phyloP scores from a whole-genome alignment of 2,888 invertebrate species.

The Nycteola revayana region DNA sequence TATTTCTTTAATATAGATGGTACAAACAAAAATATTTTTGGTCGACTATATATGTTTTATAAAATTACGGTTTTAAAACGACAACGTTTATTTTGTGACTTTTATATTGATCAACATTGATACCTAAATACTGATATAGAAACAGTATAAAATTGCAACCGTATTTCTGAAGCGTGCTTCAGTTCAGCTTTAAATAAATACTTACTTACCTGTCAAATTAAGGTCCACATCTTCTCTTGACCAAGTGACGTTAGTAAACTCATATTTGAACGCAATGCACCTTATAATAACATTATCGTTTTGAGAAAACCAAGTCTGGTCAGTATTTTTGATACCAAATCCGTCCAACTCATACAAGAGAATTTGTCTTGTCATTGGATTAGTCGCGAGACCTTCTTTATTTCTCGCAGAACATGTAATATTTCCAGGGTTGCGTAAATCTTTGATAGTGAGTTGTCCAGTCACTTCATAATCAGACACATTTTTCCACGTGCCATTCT shows the following conservation, averaged over 20 bases:
- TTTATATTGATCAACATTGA: not conserved
- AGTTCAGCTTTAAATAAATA: not conserved
- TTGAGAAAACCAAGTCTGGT: constrained; percentile 51
- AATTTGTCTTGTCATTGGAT: constrained; percentile 31
- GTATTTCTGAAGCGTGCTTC: not conserved
- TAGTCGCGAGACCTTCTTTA: not conserved
- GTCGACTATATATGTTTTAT: too few species aligned
- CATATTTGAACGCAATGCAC: constrained; percentile 61
- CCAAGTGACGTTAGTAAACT: constrained; percentile 59
- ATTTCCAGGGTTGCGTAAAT: constrained; percentile 38
- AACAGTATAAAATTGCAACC: not conserved
- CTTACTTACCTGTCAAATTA: constrained; percentile 35
- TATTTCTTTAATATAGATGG: too few species aligned
- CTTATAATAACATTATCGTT: constrained; percentile 41
- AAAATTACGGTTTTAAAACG: too few species aligned
- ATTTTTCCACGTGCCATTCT: constrained; percentile 26
- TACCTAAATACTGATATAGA: not conserved
- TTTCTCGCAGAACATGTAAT: constrained; percentile 55
- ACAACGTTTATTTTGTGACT: too few species aligned
- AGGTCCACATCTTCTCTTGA: constrained; percentile 27
- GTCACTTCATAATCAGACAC: constrained; percentile 38
- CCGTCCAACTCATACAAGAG: constrained; percentile 55
- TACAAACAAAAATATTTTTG: too few species aligned
- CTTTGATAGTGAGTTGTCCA: constrained; percentile 41
- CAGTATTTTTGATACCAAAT: constrained; percentile 51